A percentile compares a stretch with the other conserved stretches of the same genome.
Evolutionary conservation across 2,113 vertebrate species (phyloP).

Genomic region (Martes martes): DNA sequence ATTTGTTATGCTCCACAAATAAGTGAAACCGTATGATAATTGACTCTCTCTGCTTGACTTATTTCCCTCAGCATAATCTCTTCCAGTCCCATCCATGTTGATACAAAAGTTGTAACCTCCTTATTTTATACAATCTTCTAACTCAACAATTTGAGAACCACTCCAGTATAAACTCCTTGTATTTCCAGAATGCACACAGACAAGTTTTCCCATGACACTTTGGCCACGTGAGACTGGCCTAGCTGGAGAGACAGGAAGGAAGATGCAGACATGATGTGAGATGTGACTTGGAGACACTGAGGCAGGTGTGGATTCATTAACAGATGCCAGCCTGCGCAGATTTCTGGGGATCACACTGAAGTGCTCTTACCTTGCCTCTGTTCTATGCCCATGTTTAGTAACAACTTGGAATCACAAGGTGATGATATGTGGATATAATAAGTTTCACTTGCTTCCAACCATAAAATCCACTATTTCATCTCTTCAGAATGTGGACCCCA

Average conservation of each 20-base stretch:
- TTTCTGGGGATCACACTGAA: not conserved
- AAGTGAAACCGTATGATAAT: too few species aligned
- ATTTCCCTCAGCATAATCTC: too few species aligned
- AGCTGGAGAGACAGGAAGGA: not conserved
- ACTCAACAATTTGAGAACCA: fast-evolving
- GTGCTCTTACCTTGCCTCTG: not conserved
- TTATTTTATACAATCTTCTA: not conserved
- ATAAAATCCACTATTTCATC: not conserved
- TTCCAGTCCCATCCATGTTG: too few species aligned
- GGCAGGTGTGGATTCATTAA: not conserved
- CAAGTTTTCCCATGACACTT: not conserved
- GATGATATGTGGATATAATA: too few species aligned
- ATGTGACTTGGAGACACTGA: not conserved
- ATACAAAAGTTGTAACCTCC: too few species aligned
- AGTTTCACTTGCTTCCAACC: not conserved
- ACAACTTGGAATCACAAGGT: not conserved
- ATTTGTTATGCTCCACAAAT: too few species aligned
- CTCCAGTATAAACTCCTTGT: not conserved
- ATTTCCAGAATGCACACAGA: not conserved
- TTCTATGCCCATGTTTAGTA: not conserved
- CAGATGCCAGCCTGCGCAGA: not conserved
- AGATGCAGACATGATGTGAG: not conserved
- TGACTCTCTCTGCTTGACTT: too few species aligned
- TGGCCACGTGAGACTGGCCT: not conserved
- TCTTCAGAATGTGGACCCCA: not conserved